A percentile compares a stretch with the other conserved stretches of the same genome.
Evolutionary conservation across 2,888 invertebrate genomes (phyloP).

Genomic region (Oxytorus armatus): DNA sequence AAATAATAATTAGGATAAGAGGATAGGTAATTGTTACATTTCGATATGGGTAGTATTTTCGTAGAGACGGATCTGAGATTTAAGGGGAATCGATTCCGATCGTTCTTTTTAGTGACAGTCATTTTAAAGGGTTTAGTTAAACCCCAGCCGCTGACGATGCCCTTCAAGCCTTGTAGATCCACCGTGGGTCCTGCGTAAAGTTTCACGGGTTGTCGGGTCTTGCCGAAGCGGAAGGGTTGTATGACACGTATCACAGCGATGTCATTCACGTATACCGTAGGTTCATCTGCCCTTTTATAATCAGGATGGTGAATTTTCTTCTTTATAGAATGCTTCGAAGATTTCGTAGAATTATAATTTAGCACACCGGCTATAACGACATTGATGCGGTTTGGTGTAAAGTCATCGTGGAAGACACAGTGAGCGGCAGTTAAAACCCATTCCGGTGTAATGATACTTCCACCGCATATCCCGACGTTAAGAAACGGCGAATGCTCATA

Average conservation of each 20-base stretch:
- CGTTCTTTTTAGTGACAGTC: no score
- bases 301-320: background rate
- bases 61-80: background rate
- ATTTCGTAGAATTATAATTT: no score
- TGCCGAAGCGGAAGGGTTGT: background rate
- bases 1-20: background rate
- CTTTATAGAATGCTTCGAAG: background rate
- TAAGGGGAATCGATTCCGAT: background rate
- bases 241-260: background rate
- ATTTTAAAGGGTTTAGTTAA: no score
- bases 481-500: no score
- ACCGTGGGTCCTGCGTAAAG: background rate
- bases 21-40: background rate
- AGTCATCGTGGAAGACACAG: background rate
- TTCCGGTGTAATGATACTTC: background rate
- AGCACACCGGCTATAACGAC: background rate
- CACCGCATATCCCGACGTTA: no score
- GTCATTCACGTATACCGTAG: background rate
- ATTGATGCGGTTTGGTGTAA: background rate
- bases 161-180: background rate
- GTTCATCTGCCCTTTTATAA: background rate
- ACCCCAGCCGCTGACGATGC: background rate
- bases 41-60: background rate
- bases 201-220: background rate
- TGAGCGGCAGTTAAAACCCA: background rate